These are phyloP conservation scores for Nerophis ophidion DNA, from an alignment of 2,113 vertebrate genomes.

Conservation along the genomic window DNA sequence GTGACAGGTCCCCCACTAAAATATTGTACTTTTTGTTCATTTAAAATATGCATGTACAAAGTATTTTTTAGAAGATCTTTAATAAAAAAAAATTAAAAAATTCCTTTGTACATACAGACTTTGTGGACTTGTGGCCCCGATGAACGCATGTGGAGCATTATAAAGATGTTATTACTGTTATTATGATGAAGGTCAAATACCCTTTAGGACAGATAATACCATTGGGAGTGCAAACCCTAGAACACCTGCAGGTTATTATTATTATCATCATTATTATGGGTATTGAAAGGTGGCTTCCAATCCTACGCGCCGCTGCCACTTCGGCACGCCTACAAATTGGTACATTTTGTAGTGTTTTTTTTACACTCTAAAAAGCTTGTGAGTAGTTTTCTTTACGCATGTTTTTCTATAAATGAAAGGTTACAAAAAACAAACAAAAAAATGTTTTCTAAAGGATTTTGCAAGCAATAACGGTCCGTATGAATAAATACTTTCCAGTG, in stretches of 20 bases:
- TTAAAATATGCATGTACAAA: conserved; percentile 53
- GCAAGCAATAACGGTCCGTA: conserved; percentile 88
- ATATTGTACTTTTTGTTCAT: conserved; percentile 43
- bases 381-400: conserved; percentile 67
- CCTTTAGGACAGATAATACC: no score
- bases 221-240: no score
- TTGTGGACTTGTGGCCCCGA: conserved; percentile 16
- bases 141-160: conserved; percentile 20
- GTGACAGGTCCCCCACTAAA: conserved; percentile 6
- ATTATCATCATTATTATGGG: no score
- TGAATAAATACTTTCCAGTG: conserved; percentile 79
- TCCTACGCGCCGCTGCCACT: conserved; percentile 31
- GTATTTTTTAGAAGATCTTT: conserved; percentile 49
- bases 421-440: conserved; percentile 39
- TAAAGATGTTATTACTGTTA: conserved; percentile 23
- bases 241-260: no score
- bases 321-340: conserved; percentile 56
- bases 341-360: conserved; percentile 70
- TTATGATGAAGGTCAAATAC: background rate
- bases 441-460: conserved; percentile 75
- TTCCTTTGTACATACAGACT: conserved; percentile 49
- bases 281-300: conserved; percentile 45
- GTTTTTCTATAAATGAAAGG: conserved; percentile 68
- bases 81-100: conserved; percentile 31
- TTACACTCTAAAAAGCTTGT: conserved; percentile 58